phyloP scores from a whole-genome alignment of 1,140 invertebrate species.

The Solenopsis invicta region DNA sequence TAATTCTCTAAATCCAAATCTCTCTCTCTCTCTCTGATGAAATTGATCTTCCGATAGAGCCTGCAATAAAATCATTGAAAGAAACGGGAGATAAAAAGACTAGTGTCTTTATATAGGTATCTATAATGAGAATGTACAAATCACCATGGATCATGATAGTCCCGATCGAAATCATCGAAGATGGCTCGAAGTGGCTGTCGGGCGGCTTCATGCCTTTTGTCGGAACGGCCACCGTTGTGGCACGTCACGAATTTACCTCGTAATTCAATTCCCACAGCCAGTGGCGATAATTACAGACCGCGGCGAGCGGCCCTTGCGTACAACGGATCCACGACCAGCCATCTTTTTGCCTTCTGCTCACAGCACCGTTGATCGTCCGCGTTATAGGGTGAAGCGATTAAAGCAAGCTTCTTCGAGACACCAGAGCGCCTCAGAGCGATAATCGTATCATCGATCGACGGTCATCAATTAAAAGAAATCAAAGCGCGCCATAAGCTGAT shows the following conservation, averaged over 20 bases:
- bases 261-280: conserved; percentile 86
- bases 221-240: conserved; percentile 61
- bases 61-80: neutral
- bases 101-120: neutral
- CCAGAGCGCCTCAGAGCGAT: conserved; percentile 10
- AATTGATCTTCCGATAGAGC: neutral
- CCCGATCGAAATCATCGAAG: conserved; percentile 22
- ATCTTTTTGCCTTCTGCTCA: conserved; percentile 71
- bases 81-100: neutral
- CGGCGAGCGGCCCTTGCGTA: conserved; percentile 54
- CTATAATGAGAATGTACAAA: conserved; percentile 4
- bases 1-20: neutral
- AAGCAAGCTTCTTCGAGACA: conserved; percentile 13
- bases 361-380: conserved; percentile 53
- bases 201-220: conserved; percentile 53
- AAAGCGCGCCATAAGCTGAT: neutral
- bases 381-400: conserved; percentile 39
- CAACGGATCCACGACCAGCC: conserved; percentile 53
- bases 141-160: neutral
- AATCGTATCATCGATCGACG: conserved; percentile 39
- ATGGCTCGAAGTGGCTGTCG: neutral
- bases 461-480: conserved; percentile 29
- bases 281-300: conserved; percentile 82
- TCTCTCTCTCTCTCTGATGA: too few relatives aligned
- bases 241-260: conserved; percentile 81